Evolutionary conservation across 2,888 invertebrate species (phyloP).

Genomic region (Caenorhabditis zanzibari): DNA sequence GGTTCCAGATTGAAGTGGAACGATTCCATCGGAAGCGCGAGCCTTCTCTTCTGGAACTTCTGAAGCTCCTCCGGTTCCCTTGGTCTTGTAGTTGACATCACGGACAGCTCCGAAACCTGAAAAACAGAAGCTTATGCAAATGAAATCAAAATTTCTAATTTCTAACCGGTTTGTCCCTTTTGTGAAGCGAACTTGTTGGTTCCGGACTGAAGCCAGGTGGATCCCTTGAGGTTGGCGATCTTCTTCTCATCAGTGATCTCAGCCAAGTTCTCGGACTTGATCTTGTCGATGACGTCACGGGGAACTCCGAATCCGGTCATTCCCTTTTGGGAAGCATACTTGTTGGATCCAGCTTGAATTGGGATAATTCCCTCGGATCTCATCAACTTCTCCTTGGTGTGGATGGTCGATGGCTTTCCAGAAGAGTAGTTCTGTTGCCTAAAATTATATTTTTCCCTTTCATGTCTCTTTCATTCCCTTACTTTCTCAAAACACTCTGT

Average conservation of each 20-base stretch:
- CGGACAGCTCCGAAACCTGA: conserved; percentile 81
- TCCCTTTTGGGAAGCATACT: conserved; percentile 83
- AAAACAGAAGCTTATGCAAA: not conserved
- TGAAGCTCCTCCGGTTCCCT: conserved; percentile 82
- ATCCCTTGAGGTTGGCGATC: conserved; percentile 81
- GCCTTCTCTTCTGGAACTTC: conserved; percentile 84
- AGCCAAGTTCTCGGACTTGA: conserved; percentile 82
- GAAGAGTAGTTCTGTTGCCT: conserved; percentile 80
- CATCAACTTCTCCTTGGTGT: conserved; percentile 83
- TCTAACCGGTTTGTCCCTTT: conserved; percentile 82
- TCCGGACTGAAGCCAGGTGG: conserved; percentile 83
- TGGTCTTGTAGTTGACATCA: conserved; percentile 83
- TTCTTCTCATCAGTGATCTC: conserved; percentile 83
- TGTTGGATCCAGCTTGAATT: conserved; percentile 83
- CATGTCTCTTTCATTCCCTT: not conserved
- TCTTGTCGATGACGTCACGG: conserved; percentile 83
- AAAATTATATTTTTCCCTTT: conserved; percentile 48
- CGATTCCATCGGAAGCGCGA: conserved; percentile 84
- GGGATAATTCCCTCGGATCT: conserved; percentile 82
- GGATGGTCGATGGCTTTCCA: conserved; percentile 81
- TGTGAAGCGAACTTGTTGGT: conserved; percentile 84
- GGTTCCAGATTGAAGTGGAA: conserved; percentile 86
- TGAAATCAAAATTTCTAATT: not conserved
- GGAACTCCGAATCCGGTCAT: conserved; percentile 83
- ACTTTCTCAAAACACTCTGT: conserved; percentile 72